Evolutionary conservation across 2,888 invertebrate species (phyloP).

Genomic region (Ommatoiulus sabulosus): DNA sequence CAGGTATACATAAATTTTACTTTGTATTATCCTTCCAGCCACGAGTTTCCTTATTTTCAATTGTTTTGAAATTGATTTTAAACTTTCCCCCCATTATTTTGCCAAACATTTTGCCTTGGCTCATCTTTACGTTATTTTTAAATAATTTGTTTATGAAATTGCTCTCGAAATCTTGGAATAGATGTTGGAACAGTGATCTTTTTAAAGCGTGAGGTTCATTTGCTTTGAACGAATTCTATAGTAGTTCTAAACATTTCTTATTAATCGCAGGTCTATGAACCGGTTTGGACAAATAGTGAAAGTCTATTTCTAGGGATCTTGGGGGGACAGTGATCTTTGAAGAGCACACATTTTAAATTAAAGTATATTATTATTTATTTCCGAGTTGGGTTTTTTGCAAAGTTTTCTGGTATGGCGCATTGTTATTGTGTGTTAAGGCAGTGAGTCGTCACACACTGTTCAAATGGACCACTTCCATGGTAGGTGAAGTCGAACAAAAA

Average conservation of each 20-base stretch:
- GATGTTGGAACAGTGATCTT: constrained; percentile 9
- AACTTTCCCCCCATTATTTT: too few relatives aligned
- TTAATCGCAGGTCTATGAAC: background rate
- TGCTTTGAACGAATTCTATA: background rate
- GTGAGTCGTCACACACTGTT: constrained; percentile 15
- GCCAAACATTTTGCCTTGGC: too few relatives aligned
- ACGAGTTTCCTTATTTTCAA: too few relatives aligned
- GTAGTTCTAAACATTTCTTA: background rate
- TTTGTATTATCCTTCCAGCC: too few relatives aligned
- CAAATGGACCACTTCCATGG: constrained; percentile 43
- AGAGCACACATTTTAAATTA: background rate
- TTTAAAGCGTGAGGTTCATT: background rate
- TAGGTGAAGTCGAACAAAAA: constrained; percentile 22
- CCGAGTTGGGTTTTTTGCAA: background rate
- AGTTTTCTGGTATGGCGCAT: background rate
- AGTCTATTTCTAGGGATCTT: constrained; percentile 10
- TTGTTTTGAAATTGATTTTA: too few relatives aligned
- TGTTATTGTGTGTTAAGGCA: constrained; percentile 10
- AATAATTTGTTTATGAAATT: background rate
- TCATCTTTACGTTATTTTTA: too few relatives aligned
- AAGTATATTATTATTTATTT: constrained; percentile 14
- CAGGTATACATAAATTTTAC: too few relatives aligned
- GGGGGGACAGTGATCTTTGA: constrained; percentile 14
- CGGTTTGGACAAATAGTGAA: background rate
- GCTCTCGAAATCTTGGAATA: background rate